Evolutionary conservation across 2,797 vertebrate genomes (phyloP), one percentile per base, ranked within the genome.

Genomic region (Pempheris klunzingeri): DNA sequence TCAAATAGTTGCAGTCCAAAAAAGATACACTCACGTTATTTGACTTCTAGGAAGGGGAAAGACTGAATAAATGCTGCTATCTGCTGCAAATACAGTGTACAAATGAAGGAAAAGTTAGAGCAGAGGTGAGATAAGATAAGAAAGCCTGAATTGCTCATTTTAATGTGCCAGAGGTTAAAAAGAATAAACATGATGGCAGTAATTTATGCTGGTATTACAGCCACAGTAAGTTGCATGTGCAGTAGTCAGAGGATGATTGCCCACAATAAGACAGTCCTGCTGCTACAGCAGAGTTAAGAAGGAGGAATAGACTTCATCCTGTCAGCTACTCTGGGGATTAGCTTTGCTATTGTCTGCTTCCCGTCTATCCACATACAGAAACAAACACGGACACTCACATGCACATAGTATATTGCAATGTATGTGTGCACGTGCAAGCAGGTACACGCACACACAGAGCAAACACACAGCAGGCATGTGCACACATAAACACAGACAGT

Each of bases 321-420:
- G 84, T 93, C 89, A 90, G 83, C 87, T 92, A 74, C 90, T 87
- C 64, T 73, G 54, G 62, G 88, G 89, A 93, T 93, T 88, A 92
- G 66, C 65, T 80, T 77, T 75, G 53, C 60, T 77, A 67, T 83
- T 85, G 72, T 89, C 74, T 82, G 74, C 83, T 53, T 78, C 62
- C 36, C 64, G 58, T 77, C 71, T 57, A 57, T 74, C 66, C 36
- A 32, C 71, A 80, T 5, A 60, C 61, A 83, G 30, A 68, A 38
- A 71, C 52, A 61, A 53, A 52, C 6, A 49, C 13, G 36, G 26
- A 60, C 36, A 59, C 46, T 68, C 49, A 58, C 30, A 47, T 17
- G 22, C 54, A 80, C 78, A 63, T 18, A 62, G 30, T 43, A 55
- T 18, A 26, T 41, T 38, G 22, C 17, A 74, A 50, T 58, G 39